Evolutionary conservation across 2,113 vertebrate species (phyloP).

Genomic region (Carassius auratus): DNA sequence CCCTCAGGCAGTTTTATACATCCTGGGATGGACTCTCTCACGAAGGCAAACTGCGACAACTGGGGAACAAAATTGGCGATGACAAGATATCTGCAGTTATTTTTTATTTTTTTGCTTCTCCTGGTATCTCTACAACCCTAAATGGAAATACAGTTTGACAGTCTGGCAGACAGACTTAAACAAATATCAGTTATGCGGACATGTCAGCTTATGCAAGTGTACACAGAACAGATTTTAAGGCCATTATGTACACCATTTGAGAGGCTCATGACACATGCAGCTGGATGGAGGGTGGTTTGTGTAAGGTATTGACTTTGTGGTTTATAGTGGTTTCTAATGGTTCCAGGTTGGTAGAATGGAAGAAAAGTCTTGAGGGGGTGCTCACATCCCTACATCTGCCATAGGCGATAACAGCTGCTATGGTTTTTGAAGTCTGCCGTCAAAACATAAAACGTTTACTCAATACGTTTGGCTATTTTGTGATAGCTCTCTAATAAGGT

Average conservation of each 20-base stretch:
- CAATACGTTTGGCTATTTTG: no score
- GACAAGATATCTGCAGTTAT: slow-evolving; percentile 9
- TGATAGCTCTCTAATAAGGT: not conserved
- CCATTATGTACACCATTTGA: not conserved
- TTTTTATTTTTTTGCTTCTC: not conserved
- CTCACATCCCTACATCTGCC: not conserved
- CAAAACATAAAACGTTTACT: slow-evolving; percentile 5
- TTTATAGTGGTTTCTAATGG: not conserved
- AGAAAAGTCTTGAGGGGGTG: slow-evolving; percentile 13
- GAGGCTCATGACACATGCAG: not conserved
- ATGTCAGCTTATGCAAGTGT: slow-evolving; percentile 9
- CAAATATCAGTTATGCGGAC: not conserved
- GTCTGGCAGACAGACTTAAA: not conserved
- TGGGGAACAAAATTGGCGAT: not conserved
- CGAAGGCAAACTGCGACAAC: not conserved
- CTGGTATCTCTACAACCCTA: not conserved
- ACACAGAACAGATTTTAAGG: not conserved
- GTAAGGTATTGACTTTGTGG: no score
- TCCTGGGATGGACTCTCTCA: not conserved
- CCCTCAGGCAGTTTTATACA: slow-evolving; percentile 12
- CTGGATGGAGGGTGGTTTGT: not conserved
- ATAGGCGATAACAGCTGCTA: not conserved
- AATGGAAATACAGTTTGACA: not conserved
- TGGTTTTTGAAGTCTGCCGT: not conserved
- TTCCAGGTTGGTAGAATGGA: not conserved